Evolutionary conservation across 2,797 vertebrate species (phyloP).

Genomic region (Taeniopygia guttata): DNA sequence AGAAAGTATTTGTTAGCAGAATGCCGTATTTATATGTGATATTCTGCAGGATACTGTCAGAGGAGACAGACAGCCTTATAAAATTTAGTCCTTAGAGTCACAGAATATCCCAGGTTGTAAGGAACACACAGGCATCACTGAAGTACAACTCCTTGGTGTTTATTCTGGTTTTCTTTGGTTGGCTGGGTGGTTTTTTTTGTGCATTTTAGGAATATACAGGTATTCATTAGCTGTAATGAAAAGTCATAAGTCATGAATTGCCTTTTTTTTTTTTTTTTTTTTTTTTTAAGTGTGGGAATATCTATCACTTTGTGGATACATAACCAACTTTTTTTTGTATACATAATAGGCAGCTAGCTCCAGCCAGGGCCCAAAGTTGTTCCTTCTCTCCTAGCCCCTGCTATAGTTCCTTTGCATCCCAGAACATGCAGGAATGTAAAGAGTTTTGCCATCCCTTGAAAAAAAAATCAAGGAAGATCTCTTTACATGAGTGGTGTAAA

Average conservation of each 20-base stretch:
- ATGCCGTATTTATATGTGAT: neutral
- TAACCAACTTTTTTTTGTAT: neutral
- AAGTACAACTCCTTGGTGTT: neutral
- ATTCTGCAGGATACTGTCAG: neutral
- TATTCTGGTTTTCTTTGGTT: neutral
- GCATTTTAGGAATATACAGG: neutral
- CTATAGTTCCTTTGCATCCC: neutral
- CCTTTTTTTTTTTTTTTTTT: neutral
- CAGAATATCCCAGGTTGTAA: neutral
- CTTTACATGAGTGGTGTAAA: neutral
- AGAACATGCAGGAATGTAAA: neutral
- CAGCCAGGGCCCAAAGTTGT: neutral
- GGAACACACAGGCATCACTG: no score
- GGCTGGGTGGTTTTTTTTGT: rapidly evolving
- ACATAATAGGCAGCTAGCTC: neutral
- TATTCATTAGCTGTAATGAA: neutral
- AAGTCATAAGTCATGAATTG: neutral
- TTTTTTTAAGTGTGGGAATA: neutral
- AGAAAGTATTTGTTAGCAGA: neutral
- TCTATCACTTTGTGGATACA: neutral
- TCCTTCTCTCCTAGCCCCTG: neutral
- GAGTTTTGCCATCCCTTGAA: neutral
- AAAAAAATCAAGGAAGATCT: neutral
- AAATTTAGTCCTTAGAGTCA: neutral
- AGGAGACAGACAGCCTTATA: neutral